Percentiles rank a stretch among this genome's conserved stretches.
These are phyloP conservation scores for Cervus canadensis DNA, from an alignment of 2,113 vertebrate genomes.

Conservation along the genomic window DNA sequence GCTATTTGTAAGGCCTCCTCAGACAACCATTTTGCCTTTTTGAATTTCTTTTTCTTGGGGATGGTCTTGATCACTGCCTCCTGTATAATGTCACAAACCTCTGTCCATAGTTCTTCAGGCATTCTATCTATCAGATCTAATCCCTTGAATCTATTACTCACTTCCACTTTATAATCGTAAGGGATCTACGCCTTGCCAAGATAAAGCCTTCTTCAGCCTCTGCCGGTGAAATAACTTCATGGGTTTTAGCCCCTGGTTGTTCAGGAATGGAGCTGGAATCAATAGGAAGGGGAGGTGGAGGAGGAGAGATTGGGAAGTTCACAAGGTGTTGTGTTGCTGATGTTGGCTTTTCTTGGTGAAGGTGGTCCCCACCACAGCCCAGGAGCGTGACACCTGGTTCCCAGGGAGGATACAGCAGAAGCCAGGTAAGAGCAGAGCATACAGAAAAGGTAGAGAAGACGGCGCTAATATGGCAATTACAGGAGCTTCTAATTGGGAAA, in stretches of 20 bases:
- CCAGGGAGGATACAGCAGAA: neutral
- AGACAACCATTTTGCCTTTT: neutral
- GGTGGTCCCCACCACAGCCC: too few relatives aligned
- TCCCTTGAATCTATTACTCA: neutral
- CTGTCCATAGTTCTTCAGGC: neutral
- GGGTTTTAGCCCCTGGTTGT: neutral
- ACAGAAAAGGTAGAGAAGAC: neutral
- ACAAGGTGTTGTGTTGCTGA: fast-evolving
- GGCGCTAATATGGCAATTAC: neutral
- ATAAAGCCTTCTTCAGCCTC: neutral
- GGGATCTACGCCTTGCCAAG: neutral
- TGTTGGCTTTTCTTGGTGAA: neutral
- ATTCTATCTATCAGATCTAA: neutral
- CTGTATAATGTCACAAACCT: neutral
- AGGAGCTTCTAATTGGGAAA: slow-evolving; percentile 7
- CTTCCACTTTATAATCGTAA: neutral
- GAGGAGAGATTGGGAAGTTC: fast-evolving
- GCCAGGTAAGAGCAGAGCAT: neutral
- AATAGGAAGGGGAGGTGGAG: neutral
- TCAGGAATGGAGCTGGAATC: neutral
- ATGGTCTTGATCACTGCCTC: neutral
- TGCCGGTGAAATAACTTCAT: neutral
- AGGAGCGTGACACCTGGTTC: neutral
- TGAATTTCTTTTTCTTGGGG: neutral
- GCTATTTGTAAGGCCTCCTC: neutral